Conservation (phyloP, 2,888 invertebrate species). For the Erebia epiphron region DNA sequence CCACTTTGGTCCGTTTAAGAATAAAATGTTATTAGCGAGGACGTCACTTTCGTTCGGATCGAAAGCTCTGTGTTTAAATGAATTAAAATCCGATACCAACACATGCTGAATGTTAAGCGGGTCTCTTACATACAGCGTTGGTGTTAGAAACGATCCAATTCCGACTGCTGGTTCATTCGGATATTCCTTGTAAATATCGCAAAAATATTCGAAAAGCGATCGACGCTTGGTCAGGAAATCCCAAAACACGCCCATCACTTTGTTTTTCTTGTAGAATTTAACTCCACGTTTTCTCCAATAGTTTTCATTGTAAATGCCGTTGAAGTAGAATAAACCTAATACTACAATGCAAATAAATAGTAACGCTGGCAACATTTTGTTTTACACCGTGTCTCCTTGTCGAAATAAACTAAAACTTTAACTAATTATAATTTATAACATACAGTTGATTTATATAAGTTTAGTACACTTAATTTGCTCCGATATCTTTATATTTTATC, state of each 20-base stretch:
- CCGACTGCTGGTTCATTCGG: conserved; percentile 56
- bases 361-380: conserved; percentile 45
- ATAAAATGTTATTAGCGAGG: conserved; percentile 45
- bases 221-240: conserved; percentile 47
- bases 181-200: conserved; percentile 53
- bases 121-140: conserved; percentile 46
- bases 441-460: background rate
- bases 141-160: conserved; percentile 46
- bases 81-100: conserved; percentile 44
- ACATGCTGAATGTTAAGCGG: conserved; percentile 48
- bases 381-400: background rate
- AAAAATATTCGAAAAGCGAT: conserved; percentile 53
- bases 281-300: conserved; percentile 65
- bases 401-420: too few species aligned
- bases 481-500: background rate
- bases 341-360: conserved; percentile 44
- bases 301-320: conserved; percentile 50
- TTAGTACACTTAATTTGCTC: background rate
- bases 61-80: conserved; percentile 47
- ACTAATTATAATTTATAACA: too few species aligned
- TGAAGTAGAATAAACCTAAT: conserved; percentile 44
- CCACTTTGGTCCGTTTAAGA: conserved; percentile 49
- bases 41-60: conserved; percentile 39
- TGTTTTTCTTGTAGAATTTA: conserved; percentile 49
- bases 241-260: conserved; percentile 53